These are phyloP conservation scores for Zootermopsis nevadensis DNA, from an alignment of 2,888 invertebrate species.

Conservation along the genomic window DNA sequence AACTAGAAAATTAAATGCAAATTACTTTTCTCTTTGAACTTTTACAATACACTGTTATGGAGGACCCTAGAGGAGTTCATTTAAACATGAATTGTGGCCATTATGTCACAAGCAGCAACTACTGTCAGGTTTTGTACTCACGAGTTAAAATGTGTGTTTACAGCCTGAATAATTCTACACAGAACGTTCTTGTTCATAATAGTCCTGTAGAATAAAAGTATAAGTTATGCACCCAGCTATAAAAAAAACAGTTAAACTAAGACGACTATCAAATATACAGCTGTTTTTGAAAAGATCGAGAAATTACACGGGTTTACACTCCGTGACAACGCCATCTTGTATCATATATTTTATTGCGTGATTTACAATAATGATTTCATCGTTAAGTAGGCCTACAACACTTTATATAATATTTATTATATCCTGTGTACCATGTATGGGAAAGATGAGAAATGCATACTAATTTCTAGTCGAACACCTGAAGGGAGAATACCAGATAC, in stretches of 20 bases:
- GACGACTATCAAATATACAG: neutral
- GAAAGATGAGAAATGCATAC: no score
- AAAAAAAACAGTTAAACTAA: neutral
- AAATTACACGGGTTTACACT: neutral
- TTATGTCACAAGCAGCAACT: no score
- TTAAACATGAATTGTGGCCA: neutral
- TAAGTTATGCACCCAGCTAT: neutral
- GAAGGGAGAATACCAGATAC: no score
- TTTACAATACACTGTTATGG: neutral
- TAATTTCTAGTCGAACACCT: no score
- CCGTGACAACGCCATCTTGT: neutral
- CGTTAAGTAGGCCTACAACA: no score
- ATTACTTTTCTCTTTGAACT: slow-evolving; percentile 26
- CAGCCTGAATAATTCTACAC: neutral
- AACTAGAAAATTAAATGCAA: slow-evolving; percentile 18
- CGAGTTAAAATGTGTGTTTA: neutral
- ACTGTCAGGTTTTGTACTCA: neutral
- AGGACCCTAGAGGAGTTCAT: neutral
- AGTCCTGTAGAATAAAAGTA: neutral
- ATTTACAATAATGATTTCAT: no score
- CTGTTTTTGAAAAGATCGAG: neutral
- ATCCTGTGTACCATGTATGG: no score
- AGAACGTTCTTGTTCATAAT: neutral
- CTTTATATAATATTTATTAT: no score
- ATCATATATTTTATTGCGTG: neutral